A percentile compares a stretch with the other conserved stretches of the same genome.
phyloP scores from a whole-genome alignment of 2,113 vertebrate species.

The Lutjanus erythropterus region DNA sequence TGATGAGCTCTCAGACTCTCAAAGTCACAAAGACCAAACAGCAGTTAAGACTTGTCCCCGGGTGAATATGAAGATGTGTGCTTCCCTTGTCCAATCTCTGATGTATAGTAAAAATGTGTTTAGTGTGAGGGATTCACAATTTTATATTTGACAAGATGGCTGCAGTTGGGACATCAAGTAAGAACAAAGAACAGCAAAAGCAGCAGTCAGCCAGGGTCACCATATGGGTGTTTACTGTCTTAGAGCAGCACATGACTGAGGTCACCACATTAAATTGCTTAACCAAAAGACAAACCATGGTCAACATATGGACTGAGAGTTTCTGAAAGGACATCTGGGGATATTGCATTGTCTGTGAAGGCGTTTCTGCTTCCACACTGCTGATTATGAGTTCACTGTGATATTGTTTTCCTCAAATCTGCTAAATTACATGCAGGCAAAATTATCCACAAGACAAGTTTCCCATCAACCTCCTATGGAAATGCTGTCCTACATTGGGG shows the following conservation, averaged over 20 bases:
- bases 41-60: slow-evolving; percentile 1
- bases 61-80: slow-evolving; percentile 14
- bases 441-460: slow-evolving; percentile 12
- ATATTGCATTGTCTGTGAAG: not conserved
- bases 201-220: slow-evolving; percentile 6
- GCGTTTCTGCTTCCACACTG: slow-evolving; percentile 1
- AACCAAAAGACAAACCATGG: slow-evolving; percentile 2
- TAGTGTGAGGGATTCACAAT: not conserved
- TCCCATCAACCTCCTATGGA: slow-evolving; percentile 19
- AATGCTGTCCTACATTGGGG: slow-evolving; percentile 12
- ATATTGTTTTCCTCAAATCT: slow-evolving; percentile 1
- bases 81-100: not conserved
- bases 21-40: slow-evolving; percentile 13
- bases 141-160: not conserved
- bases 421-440: slow-evolving; percentile 21
- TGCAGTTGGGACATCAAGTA: slow-evolving; percentile 10
- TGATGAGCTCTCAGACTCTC: slow-evolving; percentile 2
- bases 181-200: slow-evolving; percentile 14
- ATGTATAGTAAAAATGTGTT: not conserved
- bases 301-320: slow-evolving; percentile 12
- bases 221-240: slow-evolving; percentile 24
- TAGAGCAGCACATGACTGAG: slow-evolving; percentile 13
- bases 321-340: not conserved
- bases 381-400: not conserved
- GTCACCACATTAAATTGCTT: slow-evolving; percentile 8